Evolutionary conservation across 64 coral and sea anemone genomes (phyloP).

Genomic region (Pocillopora damicornis): DNA sequence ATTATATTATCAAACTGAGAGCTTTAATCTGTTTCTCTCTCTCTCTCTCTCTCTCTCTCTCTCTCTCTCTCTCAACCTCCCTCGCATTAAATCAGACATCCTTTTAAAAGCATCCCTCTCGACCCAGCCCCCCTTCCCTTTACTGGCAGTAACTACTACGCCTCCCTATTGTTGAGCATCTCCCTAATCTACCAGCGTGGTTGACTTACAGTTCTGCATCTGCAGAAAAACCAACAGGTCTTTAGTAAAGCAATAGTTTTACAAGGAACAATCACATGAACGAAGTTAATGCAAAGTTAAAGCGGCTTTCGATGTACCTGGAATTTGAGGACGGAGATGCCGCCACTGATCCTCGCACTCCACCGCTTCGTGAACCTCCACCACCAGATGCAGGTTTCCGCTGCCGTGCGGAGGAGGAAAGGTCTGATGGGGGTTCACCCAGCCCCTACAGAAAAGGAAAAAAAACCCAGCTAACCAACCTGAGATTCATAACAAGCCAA

Average conservation of each 20-base stretch:
- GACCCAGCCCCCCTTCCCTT: too few species aligned
- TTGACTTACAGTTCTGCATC: too few species aligned
- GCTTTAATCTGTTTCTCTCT: too few species aligned
- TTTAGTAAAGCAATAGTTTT: neutral
- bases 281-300: neutral
- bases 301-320: neutral
- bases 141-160: too few species aligned
- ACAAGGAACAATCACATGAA: neutral
- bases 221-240: too few species aligned
- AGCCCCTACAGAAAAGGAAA: slow-evolving; percentile 50
- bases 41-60: too few species aligned
- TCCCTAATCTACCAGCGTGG: too few species aligned
- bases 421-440: slow-evolving; percentile 80
- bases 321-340: slow-evolving; percentile 29
- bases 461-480: neutral
- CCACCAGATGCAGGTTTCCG: slow-evolving; percentile 74
- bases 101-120: too few species aligned
- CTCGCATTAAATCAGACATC: too few species aligned
- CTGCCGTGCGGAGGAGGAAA: slow-evolving; percentile 77
- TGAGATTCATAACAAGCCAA: neutral
- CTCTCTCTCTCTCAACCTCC: too few species aligned
- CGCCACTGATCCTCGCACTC: slow-evolving; percentile 27
- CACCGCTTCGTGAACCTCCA: slow-evolving; percentile 44
- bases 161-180: too few species aligned
- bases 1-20: too few species aligned